These are phyloP conservation scores for Netelia melanura DNA, from an alignment of 2,888 invertebrate genomes.

Conservation along the genomic window DNA sequence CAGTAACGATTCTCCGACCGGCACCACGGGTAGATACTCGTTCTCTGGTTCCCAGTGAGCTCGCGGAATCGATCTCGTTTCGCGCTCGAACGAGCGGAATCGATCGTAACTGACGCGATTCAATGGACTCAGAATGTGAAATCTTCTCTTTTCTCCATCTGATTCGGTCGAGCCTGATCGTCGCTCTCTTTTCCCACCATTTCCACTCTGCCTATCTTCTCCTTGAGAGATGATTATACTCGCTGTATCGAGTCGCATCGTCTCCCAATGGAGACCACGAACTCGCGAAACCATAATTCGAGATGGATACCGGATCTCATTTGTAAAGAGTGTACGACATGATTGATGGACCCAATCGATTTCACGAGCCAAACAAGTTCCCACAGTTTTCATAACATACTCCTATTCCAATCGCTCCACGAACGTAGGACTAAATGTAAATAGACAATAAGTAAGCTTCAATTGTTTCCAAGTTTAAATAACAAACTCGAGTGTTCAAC, in stretches of 20 bases:
- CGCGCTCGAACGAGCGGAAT: conserved; percentile 42
- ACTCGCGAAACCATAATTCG: not conserved
- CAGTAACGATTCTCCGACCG: conserved; percentile 30
- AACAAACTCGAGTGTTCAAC: too few relatives aligned
- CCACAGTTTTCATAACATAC: too few relatives aligned
- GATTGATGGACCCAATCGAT: too few relatives aligned
- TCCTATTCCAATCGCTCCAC: too few relatives aligned
- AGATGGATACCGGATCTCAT: not conserved
- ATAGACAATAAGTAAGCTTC: too few relatives aligned
- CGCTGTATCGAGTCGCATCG: not conserved
- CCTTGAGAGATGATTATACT: not conserved
- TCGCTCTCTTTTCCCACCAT: not conserved
- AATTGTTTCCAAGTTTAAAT: too few relatives aligned
- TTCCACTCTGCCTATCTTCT: not conserved
- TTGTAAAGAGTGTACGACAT: not conserved
- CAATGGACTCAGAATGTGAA: conserved; percentile 3
- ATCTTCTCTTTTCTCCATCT: conserved; percentile 11
- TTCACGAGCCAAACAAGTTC: too few relatives aligned
- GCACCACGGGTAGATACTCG: conserved; percentile 7
- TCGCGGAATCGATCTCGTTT: conserved; percentile 46
- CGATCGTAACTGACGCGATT: conserved; percentile 42
- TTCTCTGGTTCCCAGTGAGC: conserved; percentile 7
- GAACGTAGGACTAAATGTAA: too few relatives aligned
- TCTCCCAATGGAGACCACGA: not conserved
- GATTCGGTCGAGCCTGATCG: not conserved